Percentiles rank a stretch among this genome's conserved stretches.
phyloP scores from a whole-genome alignment of 2,888 invertebrate species.

The Kryphioiulus occultus region DNA sequence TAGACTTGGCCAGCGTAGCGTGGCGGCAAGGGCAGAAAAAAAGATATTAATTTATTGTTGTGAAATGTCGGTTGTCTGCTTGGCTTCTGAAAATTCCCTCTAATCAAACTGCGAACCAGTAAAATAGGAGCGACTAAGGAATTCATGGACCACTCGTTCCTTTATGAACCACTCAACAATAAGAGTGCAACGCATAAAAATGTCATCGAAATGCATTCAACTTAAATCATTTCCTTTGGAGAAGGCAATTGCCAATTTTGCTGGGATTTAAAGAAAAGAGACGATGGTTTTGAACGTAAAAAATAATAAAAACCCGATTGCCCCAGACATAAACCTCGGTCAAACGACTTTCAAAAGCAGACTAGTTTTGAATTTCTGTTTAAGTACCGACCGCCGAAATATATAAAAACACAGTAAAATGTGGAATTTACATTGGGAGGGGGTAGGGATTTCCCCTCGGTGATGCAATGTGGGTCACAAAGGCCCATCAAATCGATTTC shows the following conservation, averaged over 20 bases:
- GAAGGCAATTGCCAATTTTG: conserved; percentile 20
- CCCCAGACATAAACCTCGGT: background rate
- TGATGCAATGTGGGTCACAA: background rate
- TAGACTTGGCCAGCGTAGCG: background rate
- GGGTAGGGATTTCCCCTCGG: background rate
- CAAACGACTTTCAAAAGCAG: background rate
- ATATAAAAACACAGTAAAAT: conserved; percentile 2
- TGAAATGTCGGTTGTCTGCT: background rate
- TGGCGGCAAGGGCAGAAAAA: background rate
- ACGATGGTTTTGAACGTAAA: background rate
- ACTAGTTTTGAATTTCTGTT: conserved; percentile 8
- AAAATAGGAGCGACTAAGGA: conserved; percentile 10
- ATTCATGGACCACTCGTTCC: conserved; percentile 35
- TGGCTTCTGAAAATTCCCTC: conserved; percentile 3
- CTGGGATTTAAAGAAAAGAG: background rate
- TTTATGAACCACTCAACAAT: conserved; percentile 31
- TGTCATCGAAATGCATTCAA: conserved; percentile 31
- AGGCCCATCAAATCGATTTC: background rate
- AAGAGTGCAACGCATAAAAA: conserved; percentile 31
- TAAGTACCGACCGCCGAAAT: background rate
- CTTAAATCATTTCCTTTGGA: background rate
- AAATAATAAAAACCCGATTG: conserved; percentile 25
- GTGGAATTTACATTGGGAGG: background rate
- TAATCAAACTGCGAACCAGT: conserved; percentile 31
- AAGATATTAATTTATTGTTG: background rate